Conservation (phyloP, 2,113 vertebrate genomes). For the Prolemur simus region DNA sequence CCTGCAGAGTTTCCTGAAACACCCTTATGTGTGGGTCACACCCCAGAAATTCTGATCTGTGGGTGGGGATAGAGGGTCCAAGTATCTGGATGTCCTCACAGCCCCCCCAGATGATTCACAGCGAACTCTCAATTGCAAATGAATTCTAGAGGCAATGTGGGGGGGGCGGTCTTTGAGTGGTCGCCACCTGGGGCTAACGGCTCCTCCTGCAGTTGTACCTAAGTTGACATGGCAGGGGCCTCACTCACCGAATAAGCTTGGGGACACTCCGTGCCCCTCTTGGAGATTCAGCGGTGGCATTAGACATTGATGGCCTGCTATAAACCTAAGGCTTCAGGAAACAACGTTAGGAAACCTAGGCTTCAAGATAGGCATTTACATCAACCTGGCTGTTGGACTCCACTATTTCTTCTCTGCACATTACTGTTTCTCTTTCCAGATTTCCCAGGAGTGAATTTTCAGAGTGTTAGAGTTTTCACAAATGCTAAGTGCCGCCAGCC, state of each 20-base stretch:
- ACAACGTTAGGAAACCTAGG: neutral
- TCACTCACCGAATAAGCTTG: neutral
- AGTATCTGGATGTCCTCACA: neutral
- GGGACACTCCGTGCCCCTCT: neutral
- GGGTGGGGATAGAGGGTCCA: neutral
- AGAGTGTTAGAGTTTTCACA: neutral
- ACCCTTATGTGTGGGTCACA: fast-evolving
- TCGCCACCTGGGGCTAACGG: neutral
- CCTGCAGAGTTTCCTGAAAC: neutral
- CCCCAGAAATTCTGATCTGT: neutral
- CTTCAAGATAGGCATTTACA: neutral
- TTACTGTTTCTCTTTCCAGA: neutral
- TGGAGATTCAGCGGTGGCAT: neutral
- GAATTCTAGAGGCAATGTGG: neutral
- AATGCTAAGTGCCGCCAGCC: neutral
- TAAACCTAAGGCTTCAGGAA: neutral
- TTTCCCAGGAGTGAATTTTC: neutral
- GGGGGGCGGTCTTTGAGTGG: neutral
- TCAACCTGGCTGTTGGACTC: neutral
- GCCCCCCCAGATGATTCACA: neutral
- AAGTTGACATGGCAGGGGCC: neutral
- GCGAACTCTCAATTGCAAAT: neutral
- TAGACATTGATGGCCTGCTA: neutral
- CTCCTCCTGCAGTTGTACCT: neutral
- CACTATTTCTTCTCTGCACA: neutral